Conservation (phyloP, 2,888 invertebrate species). For the Platerodrilus igneus region DNA sequence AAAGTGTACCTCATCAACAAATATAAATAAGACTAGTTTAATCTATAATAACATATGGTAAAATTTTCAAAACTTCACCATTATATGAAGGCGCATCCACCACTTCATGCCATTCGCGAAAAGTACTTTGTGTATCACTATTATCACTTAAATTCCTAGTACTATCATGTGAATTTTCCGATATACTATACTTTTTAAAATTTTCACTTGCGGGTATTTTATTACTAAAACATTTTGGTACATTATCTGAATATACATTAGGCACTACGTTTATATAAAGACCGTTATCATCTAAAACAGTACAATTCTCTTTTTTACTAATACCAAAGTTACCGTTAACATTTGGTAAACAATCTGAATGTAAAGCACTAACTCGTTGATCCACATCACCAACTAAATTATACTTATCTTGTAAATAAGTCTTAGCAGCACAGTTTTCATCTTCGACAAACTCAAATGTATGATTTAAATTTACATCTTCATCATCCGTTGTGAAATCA, state of each 20-base stretch:
- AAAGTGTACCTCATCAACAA: background rate
- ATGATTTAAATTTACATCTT: constrained; percentile 28
- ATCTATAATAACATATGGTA: constrained; percentile 97
- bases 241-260: constrained; percentile 44
- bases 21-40: constrained; percentile 54
- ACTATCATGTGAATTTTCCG: constrained; percentile 33
- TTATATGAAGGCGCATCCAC: constrained; percentile 68
- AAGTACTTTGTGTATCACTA: constrained; percentile 47
- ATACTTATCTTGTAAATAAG: constrained; percentile 51
- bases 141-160: constrained; percentile 13
- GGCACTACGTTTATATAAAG: constrained; percentile 48
- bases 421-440: constrained; percentile 52
- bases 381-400: constrained; percentile 48
- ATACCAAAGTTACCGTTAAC: constrained; percentile 42
- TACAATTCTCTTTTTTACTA: constrained; percentile 14
- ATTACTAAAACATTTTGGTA: constrained; percentile 34
- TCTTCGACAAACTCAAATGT: constrained; percentile 52
- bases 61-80: constrained; percentile 78
- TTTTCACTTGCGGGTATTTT: constrained; percentile 38
- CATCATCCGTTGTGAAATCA: constrained; percentile 38
- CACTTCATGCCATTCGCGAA: constrained; percentile 91
- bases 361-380: constrained; percentile 50
- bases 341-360: constrained; percentile 40
- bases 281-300: constrained; percentile 26
- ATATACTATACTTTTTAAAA: constrained; percentile 46